Evolutionary conservation across 2,888 invertebrate genomes (phyloP), one percentile per base, ranked within the genome.

Genomic region (Dione juno): DNA sequence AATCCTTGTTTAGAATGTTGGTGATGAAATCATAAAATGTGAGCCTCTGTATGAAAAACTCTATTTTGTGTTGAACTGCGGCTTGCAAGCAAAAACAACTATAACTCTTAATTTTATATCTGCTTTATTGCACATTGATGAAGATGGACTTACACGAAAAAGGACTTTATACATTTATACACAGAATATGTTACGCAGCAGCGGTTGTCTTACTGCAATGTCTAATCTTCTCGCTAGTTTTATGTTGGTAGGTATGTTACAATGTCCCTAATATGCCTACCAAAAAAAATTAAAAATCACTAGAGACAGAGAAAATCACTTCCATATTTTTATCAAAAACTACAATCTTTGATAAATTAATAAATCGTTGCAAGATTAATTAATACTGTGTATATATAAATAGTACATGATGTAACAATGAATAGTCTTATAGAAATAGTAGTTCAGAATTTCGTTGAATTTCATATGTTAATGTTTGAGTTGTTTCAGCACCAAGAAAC

Each of bases 181-280:
- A 2, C 85, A 83, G 71, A 87, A 87, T 66, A 84, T 84, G 84
- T 80, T 90, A 1, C 81, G 89, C 75, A 79, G 76, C 58, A 91
- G 88, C 75, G 92, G 93, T 8, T 90, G 92, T 73, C 78, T 93
- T 53, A 78, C 82, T 14, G 78, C 80, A 11, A 86, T 93, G 85
- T 79, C 81, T 45, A 80, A 87, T 67, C 77, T 89, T 50, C 90
- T 92, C 72, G 79, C 79, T 43, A 80, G 77, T 66, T 75, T 79
- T 54, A 89, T 88, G 85, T 81, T 89, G 86, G 92, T 92, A 81
- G 6, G 50, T 16, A 48, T 8, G 16, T 16, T 81, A 78, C 2
- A 28, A 28, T 28, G 5, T 28, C 5, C 28, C 2, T 5, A 28
- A 28, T 28, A 28, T 3, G 5, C 28, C 28, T 3, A 5, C n/a